phyloP scores from a whole-genome alignment of 2,888 invertebrate genomes.

The Sarcophaga rosellei region DNA sequence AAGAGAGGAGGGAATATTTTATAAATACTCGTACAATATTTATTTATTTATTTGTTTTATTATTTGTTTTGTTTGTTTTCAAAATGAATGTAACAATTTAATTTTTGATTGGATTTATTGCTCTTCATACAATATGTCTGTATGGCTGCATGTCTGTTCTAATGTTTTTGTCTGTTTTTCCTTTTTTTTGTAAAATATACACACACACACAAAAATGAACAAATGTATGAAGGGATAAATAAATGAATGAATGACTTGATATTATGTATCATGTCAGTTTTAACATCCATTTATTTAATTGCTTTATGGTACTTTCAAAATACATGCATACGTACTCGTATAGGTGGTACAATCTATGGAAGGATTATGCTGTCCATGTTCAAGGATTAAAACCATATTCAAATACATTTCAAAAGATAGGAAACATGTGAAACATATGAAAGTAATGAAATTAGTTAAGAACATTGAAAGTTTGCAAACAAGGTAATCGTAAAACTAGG shows the following conservation, averaged over 20 bases:
- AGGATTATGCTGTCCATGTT: background rate
- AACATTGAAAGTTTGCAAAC: too few relatives aligned
- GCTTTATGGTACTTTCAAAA: conserved; percentile 53
- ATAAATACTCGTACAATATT: too few relatives aligned
- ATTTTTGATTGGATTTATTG: conserved; percentile 59
- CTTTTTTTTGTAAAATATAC: too few relatives aligned
- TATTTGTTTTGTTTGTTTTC: background rate
- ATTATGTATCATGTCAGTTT: conserved; percentile 60
- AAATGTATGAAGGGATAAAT: conserved; percentile 15
- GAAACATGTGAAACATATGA: too few relatives aligned
- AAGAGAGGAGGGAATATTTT: too few relatives aligned
- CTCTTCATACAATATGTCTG: background rate
- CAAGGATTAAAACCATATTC: too few relatives aligned
- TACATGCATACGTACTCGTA: background rate
- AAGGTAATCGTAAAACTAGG: too few relatives aligned
- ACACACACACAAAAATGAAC: background rate
- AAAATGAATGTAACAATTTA: conserved; percentile 54
- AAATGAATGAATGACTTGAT: conserved; percentile 51
- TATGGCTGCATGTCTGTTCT: conserved; percentile 10
- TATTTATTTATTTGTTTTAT: too few relatives aligned
- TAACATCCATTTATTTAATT: conserved; percentile 61
- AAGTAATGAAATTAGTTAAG: too few relatives aligned
- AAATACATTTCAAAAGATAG: too few relatives aligned
- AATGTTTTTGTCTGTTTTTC: conserved; percentile 16
- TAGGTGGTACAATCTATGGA: conserved; percentile 21